Conservation (phyloP, 2,113 vertebrate genomes). For the Cichladusa arquata region DNA sequence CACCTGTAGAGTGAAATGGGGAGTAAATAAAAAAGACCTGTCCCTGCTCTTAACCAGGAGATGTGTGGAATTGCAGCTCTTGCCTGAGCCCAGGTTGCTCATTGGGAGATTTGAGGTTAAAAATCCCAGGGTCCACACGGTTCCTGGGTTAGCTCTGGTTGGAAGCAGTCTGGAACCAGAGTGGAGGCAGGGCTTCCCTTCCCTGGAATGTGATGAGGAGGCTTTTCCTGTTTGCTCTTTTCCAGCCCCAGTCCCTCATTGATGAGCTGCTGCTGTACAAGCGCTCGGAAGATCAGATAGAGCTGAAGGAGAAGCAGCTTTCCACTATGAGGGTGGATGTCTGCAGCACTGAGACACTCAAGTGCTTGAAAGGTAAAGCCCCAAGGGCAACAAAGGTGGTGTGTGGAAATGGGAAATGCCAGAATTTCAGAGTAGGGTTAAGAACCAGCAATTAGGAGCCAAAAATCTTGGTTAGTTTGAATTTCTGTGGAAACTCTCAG, state of each 20-base stretch:
- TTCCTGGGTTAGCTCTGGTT: accelerated
- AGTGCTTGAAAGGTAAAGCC: slow-evolving; percentile 90
- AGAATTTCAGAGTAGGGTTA: not conserved
- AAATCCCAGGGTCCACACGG: accelerated
- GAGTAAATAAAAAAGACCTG: not conserved
- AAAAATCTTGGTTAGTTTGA: not conserved
- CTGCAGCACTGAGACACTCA: slow-evolving; percentile 93
- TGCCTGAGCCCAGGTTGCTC: not conserved
- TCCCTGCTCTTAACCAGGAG: not conserved
- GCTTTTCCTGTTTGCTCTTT: not conserved
- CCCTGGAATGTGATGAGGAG: not conserved
- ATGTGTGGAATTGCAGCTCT: not conserved
- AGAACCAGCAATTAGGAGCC: not conserved
- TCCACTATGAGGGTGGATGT: slow-evolving; percentile 89
- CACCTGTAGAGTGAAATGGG: not conserved
- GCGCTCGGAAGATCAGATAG: slow-evolving; percentile 84
- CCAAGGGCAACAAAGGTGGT: accelerated
- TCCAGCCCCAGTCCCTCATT: slow-evolving; percentile 87
- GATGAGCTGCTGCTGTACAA: slow-evolving; percentile 85
- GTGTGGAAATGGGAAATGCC: not conserved
- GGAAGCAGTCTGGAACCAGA: accelerated
- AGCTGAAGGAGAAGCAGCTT: slow-evolving; percentile 93
- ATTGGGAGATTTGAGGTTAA: not conserved
- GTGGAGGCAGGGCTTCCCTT: not conserved
- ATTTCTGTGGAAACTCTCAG: not conserved